Evolutionary conservation across 2,888 invertebrate species (phyloP).

Genomic region (Xestia xanthographa): DNA sequence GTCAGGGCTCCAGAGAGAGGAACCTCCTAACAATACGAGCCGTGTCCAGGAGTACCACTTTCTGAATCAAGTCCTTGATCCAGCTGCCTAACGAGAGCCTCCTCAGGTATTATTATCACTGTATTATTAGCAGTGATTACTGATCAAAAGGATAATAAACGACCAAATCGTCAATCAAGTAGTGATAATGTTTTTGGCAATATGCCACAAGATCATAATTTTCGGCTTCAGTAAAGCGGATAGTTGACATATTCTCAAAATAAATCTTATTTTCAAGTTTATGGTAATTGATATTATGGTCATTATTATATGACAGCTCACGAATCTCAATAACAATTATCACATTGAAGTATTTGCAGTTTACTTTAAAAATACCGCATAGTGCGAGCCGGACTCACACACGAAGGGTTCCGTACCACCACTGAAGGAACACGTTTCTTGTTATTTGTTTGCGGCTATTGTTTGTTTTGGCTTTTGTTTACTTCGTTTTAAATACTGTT

Average conservation of each 20-base stretch:
- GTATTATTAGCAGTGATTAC: neutral
- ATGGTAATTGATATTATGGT: neutral
- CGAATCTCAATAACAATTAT: conserved; percentile 5
- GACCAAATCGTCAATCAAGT: neutral
- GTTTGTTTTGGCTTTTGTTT: too few relatives aligned
- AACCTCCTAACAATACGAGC: too few relatives aligned
- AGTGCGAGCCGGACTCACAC: neutral
- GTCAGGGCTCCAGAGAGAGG: too few relatives aligned
- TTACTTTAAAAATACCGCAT: neutral
- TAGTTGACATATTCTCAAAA: neutral
- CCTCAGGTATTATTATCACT: too few relatives aligned
- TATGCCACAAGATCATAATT: neutral
- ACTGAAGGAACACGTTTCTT: too few relatives aligned
- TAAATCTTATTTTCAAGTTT: neutral
- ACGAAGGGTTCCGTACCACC: too few relatives aligned
- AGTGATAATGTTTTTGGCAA: neutral
- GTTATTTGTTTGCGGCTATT: too few relatives aligned
- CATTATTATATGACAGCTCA: neutral
- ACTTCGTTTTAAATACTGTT: too few relatives aligned
- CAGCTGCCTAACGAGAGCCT: too few relatives aligned
- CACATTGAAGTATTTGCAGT: neutral
- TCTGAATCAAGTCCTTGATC: too few relatives aligned
- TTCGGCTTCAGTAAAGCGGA: neutral
- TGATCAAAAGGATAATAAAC: neutral
- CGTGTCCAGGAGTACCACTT: too few relatives aligned